Conservation (phyloP, 1,140 invertebrate genomes). For the Octopus sinensis region DNA sequence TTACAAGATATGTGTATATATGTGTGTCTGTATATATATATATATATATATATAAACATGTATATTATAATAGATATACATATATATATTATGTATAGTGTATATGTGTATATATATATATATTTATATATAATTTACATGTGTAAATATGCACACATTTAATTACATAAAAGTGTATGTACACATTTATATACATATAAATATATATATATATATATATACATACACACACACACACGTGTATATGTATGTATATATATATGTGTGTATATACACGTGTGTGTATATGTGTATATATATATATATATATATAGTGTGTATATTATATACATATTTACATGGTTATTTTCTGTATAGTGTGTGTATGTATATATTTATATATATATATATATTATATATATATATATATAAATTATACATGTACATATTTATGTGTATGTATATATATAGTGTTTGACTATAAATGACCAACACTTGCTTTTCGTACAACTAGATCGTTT, state of each 20-base stretch:
- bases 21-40: not conserved
- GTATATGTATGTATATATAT: not conserved
- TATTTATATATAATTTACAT: not conserved
- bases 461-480: too few relatives aligned
- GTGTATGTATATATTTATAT: not conserved
- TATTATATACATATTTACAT: too few relatives aligned
- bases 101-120: not conserved
- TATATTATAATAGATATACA: not conserved
- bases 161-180: not conserved
- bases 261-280: not conserved
- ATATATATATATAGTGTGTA: too few relatives aligned
- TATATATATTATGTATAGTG: not conserved
- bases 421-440: too few relatives aligned
- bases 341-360: too few relatives aligned
- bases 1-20: not conserved
- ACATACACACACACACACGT: not conserved
- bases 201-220: not conserved
- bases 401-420: too few relatives aligned
- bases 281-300: not conserved
- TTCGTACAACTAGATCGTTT: too few relatives aligned
- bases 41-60: not conserved
- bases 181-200: not conserved
- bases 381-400: too few relatives aligned
- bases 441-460: not conserved
- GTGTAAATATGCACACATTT: not conserved